These are phyloP conservation scores for Melanaphis sacchari DNA, from an alignment of 1,140 invertebrate genomes.

Conservation along the genomic window DNA sequence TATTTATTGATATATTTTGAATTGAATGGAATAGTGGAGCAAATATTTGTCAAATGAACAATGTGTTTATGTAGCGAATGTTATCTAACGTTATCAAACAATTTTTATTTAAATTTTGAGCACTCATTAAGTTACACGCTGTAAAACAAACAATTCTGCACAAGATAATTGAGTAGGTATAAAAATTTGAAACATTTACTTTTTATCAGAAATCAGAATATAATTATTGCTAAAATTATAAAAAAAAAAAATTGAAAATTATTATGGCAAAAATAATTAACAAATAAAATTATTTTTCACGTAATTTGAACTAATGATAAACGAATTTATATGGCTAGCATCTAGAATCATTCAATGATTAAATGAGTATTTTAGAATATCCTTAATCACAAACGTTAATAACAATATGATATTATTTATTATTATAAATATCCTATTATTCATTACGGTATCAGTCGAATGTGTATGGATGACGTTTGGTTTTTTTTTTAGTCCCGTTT, in stretches of 20 bases:
- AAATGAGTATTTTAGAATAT: background rate
- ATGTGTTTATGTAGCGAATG: too few species aligned
- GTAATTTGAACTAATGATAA: too few species aligned
- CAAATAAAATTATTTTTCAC: background rate
- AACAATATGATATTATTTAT: background rate
- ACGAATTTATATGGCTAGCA: background rate
- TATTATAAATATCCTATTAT: background rate
- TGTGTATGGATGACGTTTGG: background rate
- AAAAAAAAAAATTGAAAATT: background rate
- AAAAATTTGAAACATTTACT: background rate
- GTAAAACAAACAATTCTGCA: background rate
- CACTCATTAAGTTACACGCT: background rate
- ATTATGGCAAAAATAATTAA: background rate
- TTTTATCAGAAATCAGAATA: background rate
- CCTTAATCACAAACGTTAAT: background rate
- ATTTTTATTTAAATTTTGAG: too few species aligned
- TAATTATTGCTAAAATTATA: too few species aligned
- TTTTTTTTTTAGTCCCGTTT: background rate
- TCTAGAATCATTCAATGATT: background rate
- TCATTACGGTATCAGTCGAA: background rate
- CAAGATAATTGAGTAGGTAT: background rate
- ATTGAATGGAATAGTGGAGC: background rate
- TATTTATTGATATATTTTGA: background rate
- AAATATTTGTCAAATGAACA: background rate
- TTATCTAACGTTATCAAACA: too few species aligned